These are phyloP conservation scores for Acinonyx jubatus DNA, from an alignment of 2,113 vertebrate species.

Conservation along the genomic window DNA sequence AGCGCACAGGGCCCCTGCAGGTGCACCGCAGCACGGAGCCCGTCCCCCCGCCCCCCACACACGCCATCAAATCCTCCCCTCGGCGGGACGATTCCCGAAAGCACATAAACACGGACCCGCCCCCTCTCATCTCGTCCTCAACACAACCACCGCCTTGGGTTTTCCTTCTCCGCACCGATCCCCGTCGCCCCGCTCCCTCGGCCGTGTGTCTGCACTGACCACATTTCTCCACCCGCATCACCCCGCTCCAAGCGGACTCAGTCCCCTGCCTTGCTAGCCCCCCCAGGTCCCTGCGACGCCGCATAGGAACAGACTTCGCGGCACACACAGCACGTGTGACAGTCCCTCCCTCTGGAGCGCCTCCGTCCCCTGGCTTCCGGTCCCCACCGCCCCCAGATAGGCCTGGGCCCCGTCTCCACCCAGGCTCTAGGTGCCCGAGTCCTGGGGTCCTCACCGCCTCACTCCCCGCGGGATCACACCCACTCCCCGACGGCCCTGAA, in stretches of 20 bases:
- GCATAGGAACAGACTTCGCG: background rate
- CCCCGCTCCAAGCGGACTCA: background rate
- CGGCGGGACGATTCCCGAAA: background rate
- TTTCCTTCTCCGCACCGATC: background rate
- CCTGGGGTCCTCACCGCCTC: background rate
- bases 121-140: background rate
- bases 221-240: accelerated
- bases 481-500: background rate
- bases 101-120: accelerated
- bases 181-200: background rate
- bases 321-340: background rate
- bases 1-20: background rate
- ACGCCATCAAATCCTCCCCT: too few species aligned
- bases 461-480: background rate
- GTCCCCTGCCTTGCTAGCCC: background rate
- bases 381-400: background rate
- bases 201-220: accelerated
- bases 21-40: too few species aligned
- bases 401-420: background rate
- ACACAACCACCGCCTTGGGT: background rate
- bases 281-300: background rate
- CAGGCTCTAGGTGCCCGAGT: background rate
- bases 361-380: background rate
- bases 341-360: background rate
- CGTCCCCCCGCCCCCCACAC: background rate